Percentiles rank a stretch among this genome's conserved stretches.
phyloP scores from a whole-genome alignment of 2,888 invertebrate genomes.

The Calameuta filiformis region DNA sequence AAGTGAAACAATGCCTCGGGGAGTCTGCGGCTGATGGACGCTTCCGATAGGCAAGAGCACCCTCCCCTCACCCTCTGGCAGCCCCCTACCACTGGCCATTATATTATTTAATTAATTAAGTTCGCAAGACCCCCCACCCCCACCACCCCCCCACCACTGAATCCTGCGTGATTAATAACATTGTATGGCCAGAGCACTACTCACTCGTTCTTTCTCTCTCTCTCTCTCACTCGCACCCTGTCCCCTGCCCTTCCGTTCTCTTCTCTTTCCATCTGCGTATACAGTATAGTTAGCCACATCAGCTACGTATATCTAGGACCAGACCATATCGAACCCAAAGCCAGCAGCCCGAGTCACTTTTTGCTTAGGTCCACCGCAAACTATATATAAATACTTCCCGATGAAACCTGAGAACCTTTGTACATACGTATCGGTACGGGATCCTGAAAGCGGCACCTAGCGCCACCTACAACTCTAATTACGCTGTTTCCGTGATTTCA shows the following conservation, averaged over 20 bases:
- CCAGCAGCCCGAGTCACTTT: conserved; percentile 16
- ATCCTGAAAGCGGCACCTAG: not conserved
- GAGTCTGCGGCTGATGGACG: conserved; percentile 60
- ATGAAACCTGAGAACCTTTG: not conserved
- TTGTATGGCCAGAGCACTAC: conserved; percentile 41
- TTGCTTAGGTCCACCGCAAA: conserved; percentile 5
- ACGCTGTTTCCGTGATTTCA: not conserved
- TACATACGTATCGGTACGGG: not conserved
- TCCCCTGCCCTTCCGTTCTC: not conserved
- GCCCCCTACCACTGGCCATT: conserved; percentile 48
- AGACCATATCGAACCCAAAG: not conserved
- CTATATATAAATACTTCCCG: not conserved
- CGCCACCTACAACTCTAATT: not conserved
- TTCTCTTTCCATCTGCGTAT: not conserved
- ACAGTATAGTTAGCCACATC: not conserved
- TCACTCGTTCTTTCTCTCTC: conserved; percentile 34
- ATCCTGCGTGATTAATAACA: conserved; percentile 56
- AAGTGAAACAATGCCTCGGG: conserved; percentile 58
- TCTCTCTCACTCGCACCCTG: conserved; percentile 16
- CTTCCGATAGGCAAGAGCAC: conserved; percentile 54
- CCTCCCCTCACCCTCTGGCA: conserved; percentile 6
- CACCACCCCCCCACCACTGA: conserved; percentile 7
- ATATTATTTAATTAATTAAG: conserved; percentile 61
- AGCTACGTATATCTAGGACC: not conserved
- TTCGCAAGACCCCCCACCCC: conserved; percentile 50